Evolutionary conservation across 35 echinoderm and acorn worm species (phyloP).

Genomic region (Diadema setosum): DNA sequence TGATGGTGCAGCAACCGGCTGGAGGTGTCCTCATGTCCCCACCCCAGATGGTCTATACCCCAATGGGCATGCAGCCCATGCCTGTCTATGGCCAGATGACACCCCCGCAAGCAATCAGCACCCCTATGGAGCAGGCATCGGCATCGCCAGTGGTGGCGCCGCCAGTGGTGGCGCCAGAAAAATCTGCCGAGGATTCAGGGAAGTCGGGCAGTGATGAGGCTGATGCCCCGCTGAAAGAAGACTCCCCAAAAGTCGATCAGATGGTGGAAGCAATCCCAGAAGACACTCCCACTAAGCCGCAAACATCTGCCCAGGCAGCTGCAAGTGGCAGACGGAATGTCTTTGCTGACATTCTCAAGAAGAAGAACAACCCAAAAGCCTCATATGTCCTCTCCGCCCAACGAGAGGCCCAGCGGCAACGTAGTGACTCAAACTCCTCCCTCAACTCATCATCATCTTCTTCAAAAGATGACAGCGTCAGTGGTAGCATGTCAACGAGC

Average conservation of each 20-base stretch:
- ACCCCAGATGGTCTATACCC: not conserved
- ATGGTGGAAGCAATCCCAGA: not conserved
- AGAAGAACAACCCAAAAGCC: conserved; percentile 7
- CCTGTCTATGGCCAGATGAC: not conserved
- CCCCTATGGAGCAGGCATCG: not conserved
- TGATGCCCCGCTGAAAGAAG: not conserved
- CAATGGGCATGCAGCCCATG: conserved; percentile 13
- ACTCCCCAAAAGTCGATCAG: not conserved
- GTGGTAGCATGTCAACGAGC: too few relatives aligned
- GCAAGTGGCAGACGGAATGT: not conserved
- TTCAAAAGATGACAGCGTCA: too few relatives aligned
- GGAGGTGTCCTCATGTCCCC: not conserved
- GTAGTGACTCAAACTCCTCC: conserved; percentile 45
- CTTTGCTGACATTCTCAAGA: conserved; percentile 45
- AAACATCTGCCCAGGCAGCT: not conserved
- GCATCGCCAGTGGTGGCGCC: not conserved
- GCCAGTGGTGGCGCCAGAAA: not conserved
- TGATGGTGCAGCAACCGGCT: not conserved
- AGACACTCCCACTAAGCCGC: not conserved
- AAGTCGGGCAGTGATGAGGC: not conserved
- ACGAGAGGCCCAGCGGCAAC: conserved; percentile 25
- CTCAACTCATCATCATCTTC: not conserved
- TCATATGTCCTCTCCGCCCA: conserved; percentile 47
- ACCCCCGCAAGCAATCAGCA: not conserved
- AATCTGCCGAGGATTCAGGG: not conserved